These are phyloP conservation scores for Ammodytes marinus DNA, from an alignment of 2,113 vertebrate genomes.

Conservation along the genomic window DNA sequence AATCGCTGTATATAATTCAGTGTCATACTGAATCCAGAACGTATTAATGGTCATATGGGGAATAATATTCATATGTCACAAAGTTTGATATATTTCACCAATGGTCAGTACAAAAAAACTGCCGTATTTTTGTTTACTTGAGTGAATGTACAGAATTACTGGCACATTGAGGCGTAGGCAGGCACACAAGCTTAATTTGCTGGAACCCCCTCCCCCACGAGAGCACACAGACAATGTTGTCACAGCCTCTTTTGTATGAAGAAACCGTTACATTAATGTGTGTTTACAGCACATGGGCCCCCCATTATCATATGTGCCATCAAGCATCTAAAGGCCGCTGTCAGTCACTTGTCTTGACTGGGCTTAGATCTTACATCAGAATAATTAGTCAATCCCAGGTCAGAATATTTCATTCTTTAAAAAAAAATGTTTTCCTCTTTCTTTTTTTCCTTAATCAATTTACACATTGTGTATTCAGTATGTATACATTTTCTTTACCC, in stretches of 20 bases:
- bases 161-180: constrained; percentile 27
- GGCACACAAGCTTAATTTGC: constrained; percentile 47
- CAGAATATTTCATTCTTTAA: too few species aligned
- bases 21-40: constrained; percentile 7
- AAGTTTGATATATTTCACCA: constrained; percentile 34
- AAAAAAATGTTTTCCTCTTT: not conserved
- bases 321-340: constrained; percentile 26
- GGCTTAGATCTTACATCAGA: constrained; percentile 12
- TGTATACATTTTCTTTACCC: constrained; percentile 16
- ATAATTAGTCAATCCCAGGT: not conserved
- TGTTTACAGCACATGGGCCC: constrained; percentile 23
- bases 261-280: constrained; percentile 22
- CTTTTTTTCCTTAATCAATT: constrained; percentile 9
- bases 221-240: constrained; percentile 13
- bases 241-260: constrained; percentile 24
- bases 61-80: constrained; percentile 39
- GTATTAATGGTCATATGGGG: constrained; percentile 13
- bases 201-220: not conserved
- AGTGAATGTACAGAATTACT: constrained; percentile 30
- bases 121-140: constrained; percentile 39
- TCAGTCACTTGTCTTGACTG: constrained; percentile 5
- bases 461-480: constrained; percentile 54
- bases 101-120: constrained; percentile 63
- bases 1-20: constrained; percentile 10
- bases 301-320: constrained; percentile 24